Base-by-base conservation (phyloP, 2,888 invertebrate genomes). In the Lottia gigantea region DNA sequence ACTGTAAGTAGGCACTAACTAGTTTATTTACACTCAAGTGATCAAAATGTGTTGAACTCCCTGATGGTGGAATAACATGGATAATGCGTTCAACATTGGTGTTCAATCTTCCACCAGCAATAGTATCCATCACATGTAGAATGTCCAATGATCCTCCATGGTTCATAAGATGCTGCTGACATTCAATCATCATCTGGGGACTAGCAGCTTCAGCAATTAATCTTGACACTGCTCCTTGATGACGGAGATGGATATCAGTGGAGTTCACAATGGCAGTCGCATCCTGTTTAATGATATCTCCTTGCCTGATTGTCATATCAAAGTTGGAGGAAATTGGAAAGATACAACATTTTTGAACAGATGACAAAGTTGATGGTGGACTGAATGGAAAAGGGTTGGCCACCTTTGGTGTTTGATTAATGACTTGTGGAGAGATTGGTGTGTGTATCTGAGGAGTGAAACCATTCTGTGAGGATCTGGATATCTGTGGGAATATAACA, bases 91-190 rank as follows among this genome's bases (percentile, higher is more conserved):
- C 23, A 23, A 55, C 55, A 23, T 23, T 55, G 19, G 11, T 19
- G 23, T 55, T 55, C 19, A 55, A 55, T 23, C 55, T 11, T 55
- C 55, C 55, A 55, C 55, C 55, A 23, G 55, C 55, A 55, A 19
- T 23, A 12, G 55, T 55, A 55, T 55, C 55, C 8, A 55, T 19
- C 19, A 55, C 55, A 0, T 55, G 19, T 23, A 55, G 12, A 14
- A 23, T 55, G 1, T 19, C 4, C 23, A 55, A 14, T 14, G 55
- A 23, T 55, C 55, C 7, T 19, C 55, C 55, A 23, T 23, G 55
- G 14, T 14, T 19, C 4, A 0, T 19, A 12, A 55, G 14, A 55
- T 23, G 4, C 2, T 16, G 19, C 23, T 55, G 55, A 55, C 55
- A 55, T 14, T 55, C 55, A 16, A 15, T 8, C 12, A 55, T 55